These are phyloP conservation scores for Galleria mellonella DNA, from an alignment of 1,140 invertebrate species.

Conservation along the genomic window DNA sequence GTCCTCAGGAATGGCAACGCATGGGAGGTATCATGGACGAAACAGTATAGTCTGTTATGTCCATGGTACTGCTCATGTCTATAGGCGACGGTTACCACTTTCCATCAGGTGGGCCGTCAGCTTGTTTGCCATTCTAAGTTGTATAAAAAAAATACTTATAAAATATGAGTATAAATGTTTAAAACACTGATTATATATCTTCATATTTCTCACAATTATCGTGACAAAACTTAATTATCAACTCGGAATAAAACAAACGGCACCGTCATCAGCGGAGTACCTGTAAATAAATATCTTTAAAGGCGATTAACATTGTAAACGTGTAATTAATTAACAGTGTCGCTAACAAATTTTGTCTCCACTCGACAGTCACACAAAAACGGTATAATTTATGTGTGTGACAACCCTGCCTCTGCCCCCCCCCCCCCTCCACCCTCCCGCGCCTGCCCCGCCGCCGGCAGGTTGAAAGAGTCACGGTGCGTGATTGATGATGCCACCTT, in stretches of 20 bases:
- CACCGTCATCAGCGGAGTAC: not conserved
- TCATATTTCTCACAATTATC: not conserved
- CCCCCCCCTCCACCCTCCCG: not conserved
- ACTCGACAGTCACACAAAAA: slow-evolving; percentile 52
- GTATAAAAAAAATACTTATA: too few species aligned
- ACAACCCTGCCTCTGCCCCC: slow-evolving; percentile 30
- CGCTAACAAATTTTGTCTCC: slow-evolving; percentile 61
- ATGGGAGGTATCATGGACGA: too few species aligned
- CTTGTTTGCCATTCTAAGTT: too few species aligned
- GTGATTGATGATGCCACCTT: slow-evolving; percentile 64
- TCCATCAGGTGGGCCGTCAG: too few species aligned
- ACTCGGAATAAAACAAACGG: not conserved
- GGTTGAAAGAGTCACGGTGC: slow-evolving; percentile 71
- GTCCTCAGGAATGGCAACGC: too few species aligned
- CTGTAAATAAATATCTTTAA: slow-evolving; percentile 5
- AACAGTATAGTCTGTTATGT: too few species aligned
- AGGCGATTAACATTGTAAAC: slow-evolving; percentile 27
- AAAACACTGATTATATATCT: too few species aligned
- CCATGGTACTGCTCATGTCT: too few species aligned
- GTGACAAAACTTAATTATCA: too few species aligned
- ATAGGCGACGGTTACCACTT: too few species aligned
- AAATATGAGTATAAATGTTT: too few species aligned
- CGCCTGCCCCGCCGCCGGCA: slow-evolving; percentile 42
- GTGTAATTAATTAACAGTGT: slow-evolving; percentile 59
- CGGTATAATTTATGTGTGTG: slow-evolving; percentile 53